Base-by-base conservation (phyloP, 1,140 invertebrate species). In the Leucophenga varia region DNA sequence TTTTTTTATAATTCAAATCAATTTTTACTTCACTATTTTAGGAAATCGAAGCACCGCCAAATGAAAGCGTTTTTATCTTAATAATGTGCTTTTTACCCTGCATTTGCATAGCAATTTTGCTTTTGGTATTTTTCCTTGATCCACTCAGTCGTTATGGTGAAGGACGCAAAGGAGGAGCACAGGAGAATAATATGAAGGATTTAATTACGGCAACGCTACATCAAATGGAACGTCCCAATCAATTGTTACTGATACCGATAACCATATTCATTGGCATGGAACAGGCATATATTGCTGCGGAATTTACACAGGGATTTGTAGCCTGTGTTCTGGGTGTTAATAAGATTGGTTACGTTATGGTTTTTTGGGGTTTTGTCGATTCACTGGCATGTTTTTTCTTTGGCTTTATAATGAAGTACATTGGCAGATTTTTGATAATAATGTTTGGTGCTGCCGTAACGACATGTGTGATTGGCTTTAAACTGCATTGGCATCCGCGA, bases 341-440 rank as follows among this genome's bases (percentile, higher is more conserved):
- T 3, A 47, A 38, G 44, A 47, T 47, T 3, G 36, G 44, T 9
- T 39, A 39, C 8, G 36, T 39, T 9, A 39, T 47, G 44, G 31
- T 47, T 16, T 31, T 36, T 8, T 47, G 44, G 44, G 44, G 44
- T 2, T 35, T 47, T 3, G 36, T 18, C 3, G 44, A 47, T 38
- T 47, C 44, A 5, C 3, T 37, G 9, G 20, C 22, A 18, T 47
- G 44, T 31, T 13, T 30, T n/a, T 5, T 47, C 0, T 47, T 47
- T 39, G 44, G 44, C 19, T n/a, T 47, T n/a, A 4, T n/a, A 2
- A 47, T 47, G 44, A 20, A 47, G 18, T 47, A 47, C 18, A 39
- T 47, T n/a, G 44, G 36, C 9, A 35, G 44, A 1, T 30, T 36
- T 3, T 38, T 47, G 10, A 39, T 39, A 8, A 39, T 47, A 10